Conservation (phyloP, 2,888 invertebrate species). For the Pyrochroa serraticornis region DNA sequence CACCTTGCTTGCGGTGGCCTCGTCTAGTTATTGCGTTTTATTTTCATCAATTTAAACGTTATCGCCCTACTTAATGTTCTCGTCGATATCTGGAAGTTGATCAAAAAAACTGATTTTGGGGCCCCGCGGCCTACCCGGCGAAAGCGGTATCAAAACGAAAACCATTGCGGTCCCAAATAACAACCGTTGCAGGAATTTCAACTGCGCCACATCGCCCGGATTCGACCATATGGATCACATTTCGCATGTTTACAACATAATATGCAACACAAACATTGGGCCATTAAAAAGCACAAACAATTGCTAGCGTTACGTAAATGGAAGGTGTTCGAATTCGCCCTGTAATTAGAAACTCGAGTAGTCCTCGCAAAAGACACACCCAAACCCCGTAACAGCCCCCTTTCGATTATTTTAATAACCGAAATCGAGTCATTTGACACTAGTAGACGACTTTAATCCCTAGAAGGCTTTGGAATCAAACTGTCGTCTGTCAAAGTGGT, state of each 20-base stretch:
- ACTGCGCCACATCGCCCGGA: slow-evolving; percentile 1
- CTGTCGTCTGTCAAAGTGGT: no score
- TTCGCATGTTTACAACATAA: slow-evolving; percentile 3
- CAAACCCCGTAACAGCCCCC: no score
- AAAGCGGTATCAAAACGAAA: neutral
- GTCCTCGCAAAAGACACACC: no score
- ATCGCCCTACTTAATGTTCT: no score
- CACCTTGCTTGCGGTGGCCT: slow-evolving; percentile 48
- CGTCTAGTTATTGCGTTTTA: slow-evolving; percentile 37
- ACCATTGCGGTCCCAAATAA: neutral
- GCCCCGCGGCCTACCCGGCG: no score
- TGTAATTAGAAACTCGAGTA: slow-evolving; percentile 4
- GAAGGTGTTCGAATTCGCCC: neutral
- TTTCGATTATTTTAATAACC: no score
- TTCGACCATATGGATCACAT: slow-evolving; percentile 16
- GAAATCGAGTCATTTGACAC: no score
- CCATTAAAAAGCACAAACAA: slow-evolving; percentile 9
- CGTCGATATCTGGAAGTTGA: no score
- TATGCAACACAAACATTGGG: slow-evolving; percentile 1
- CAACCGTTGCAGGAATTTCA: neutral
- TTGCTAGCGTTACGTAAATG: neutral
- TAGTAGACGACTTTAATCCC: no score
- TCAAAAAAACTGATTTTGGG: neutral
- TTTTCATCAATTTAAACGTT: neutral
- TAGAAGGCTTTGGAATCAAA: no score